A percentile compares a stretch with the other conserved stretches of the same genome.
phyloP scores from a whole-genome alignment of 1,140 invertebrate genomes.

The Hyphantria cunea region DNA sequence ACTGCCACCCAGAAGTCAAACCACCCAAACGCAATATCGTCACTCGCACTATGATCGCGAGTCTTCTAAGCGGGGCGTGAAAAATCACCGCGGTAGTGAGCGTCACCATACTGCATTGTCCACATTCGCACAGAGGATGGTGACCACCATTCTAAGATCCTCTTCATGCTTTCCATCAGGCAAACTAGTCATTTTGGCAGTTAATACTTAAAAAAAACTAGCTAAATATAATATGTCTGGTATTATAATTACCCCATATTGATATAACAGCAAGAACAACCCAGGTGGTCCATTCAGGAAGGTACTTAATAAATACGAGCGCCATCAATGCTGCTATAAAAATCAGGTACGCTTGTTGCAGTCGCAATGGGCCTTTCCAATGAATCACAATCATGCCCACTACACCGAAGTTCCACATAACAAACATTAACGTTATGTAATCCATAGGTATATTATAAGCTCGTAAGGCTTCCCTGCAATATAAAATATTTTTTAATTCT shows the following conservation, averaged over 20 bases:
- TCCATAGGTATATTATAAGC: constrained; percentile 98
- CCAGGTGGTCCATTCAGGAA: constrained; percentile 99
- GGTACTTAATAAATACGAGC: constrained; percentile 99
- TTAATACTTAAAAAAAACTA: too few species aligned
- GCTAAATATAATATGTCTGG: too few species aligned
- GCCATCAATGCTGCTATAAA: constrained; percentile 99
- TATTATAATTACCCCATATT: constrained; percentile 92
- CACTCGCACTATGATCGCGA: too few species aligned
- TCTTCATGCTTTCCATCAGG: too few species aligned
- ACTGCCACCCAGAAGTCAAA: too few species aligned
- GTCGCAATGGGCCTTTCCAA: constrained; percentile 96
- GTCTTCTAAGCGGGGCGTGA: too few species aligned
- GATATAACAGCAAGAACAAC: constrained; percentile 97
- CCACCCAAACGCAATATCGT: too few species aligned
- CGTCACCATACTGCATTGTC: too few species aligned
- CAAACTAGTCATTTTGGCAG: too few species aligned
- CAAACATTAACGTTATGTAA: constrained; percentile 92
- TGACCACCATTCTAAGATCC: too few species aligned
- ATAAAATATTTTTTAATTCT: not conserved
- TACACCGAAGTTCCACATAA: constrained; percentile 99
- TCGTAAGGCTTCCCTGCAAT: constrained; percentile 91
- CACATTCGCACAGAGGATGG: too few species aligned
- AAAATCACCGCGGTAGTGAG: too few species aligned
- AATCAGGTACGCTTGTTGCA: constrained; percentile 98
- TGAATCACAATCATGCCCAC: constrained; percentile 99